Base-by-base conservation (phyloP, 2,888 invertebrate genomes). In the Drosophila anceps region DNA sequence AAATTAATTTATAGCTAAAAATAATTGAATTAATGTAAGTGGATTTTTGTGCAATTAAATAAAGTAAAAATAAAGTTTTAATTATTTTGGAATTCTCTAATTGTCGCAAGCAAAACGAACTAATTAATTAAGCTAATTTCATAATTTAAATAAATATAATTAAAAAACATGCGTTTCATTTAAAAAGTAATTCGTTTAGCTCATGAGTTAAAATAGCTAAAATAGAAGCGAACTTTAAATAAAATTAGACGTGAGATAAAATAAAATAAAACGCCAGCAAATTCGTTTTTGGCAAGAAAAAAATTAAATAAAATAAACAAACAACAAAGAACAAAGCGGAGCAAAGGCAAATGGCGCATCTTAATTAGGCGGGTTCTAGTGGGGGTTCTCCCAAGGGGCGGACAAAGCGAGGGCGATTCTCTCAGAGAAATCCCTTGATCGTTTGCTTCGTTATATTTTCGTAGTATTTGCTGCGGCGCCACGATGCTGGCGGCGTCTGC, bases 371-470 rank as follows among this genome's bases (percentile, higher is more conserved):
- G 62, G 76, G 67, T 70, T 54, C 54, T 54, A n/a, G 27, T 18
- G 35, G 1, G 15, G 15, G 24, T 18, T 2, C 41, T 15, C n/a
- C 4, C n/a, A 8, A 18, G 35, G 29, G 46, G 8, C 7, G 41
- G 41, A 18, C 4, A 7, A 18, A 0, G 20, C 9, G 18, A 12
- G 37, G 54, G 31, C n/a, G 20, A 10, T 55, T 61, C 53, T 68
- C 51, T 88, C 89, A 94, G 82, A 94, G 92, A 91, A 94, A 94
- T 74, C 94, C 94, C 92, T 94, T 94, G 86, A 95, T 94, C 73
- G 94, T 94, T 90, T 94, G 94, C 82, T 94, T 94, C 82, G 94
- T 94, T 81, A 94, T 93, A 75, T 93, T 93, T 73, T 92, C 93
- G 81, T 93, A 93, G 81, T 94, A 94, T 89, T 92, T 92, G 83